Conservation (phyloP, 1,140 invertebrate species). For the Drosophila cardini region DNA sequence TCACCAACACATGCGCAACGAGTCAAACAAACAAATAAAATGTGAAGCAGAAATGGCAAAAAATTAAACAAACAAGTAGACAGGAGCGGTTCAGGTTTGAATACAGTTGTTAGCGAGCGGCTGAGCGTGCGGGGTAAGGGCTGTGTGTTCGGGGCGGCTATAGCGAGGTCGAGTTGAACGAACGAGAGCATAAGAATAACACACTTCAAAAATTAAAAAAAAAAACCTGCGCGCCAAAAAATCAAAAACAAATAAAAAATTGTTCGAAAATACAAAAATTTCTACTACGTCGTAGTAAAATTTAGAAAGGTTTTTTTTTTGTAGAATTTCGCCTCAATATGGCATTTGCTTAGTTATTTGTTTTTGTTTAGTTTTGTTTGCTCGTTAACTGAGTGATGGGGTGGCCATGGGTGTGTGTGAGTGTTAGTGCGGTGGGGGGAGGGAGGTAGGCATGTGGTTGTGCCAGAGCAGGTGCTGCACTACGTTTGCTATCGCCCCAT, state of each 20-base stretch:
- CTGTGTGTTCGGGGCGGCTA: not conserved
- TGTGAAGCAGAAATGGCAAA: slow-evolving; percentile 84
- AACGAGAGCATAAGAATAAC: slow-evolving; percentile 58
- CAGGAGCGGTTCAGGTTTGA: slow-evolving; percentile 77
- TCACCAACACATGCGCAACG: slow-evolving; percentile 74
- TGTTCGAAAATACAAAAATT: slow-evolving; percentile 52
- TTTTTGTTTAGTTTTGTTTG: slow-evolving; percentile 82
- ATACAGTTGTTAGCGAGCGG: slow-evolving; percentile 27
- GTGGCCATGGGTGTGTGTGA: not conserved
- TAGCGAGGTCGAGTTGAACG: slow-evolving; percentile 65
- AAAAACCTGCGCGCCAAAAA: slow-evolving; percentile 61
- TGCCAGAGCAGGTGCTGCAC: slow-evolving; percentile 65
- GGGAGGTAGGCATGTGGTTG: not conserved
- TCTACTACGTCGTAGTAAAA: slow-evolving; percentile 78
- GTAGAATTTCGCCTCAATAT: slow-evolving; percentile 52
- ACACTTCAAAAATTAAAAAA: slow-evolving; percentile 39
- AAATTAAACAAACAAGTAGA: slow-evolving; percentile 84
- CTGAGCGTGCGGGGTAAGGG: not conserved
- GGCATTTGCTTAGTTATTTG: slow-evolving; percentile 69
- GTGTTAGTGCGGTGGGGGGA: not conserved
- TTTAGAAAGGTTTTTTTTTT: slow-evolving; percentile 50
- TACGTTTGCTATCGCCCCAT: slow-evolving; percentile 25
- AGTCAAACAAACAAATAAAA: slow-evolving; percentile 85
- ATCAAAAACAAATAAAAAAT: slow-evolving; percentile 12
- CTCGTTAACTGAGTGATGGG: slow-evolving; percentile 63